Percentiles rank a stretch among this genome's conserved stretches.
phyloP scores from a whole-genome alignment of 2,888 invertebrate species.

The Timema podura region DNA sequence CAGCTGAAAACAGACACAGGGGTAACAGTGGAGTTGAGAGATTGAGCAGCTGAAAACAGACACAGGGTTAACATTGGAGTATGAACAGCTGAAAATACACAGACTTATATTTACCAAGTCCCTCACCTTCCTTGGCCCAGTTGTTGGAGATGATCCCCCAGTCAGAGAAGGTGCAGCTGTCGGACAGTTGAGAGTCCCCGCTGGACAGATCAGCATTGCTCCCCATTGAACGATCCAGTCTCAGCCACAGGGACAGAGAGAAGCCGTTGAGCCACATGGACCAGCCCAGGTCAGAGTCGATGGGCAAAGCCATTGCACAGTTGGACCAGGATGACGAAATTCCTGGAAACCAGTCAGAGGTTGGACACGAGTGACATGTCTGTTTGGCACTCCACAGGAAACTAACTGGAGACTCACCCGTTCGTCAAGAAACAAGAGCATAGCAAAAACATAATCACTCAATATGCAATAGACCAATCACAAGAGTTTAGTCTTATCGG shows the following conservation, averaged over 20 bases:
- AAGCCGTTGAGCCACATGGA: slow-evolving; percentile 59
- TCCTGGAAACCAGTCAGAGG: slow-evolving; percentile 37
- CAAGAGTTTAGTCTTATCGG: no score
- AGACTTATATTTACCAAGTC: background rate
- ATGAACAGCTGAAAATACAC: background rate
- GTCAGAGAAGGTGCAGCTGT: slow-evolving; percentile 43
- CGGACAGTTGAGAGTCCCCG: slow-evolving; percentile 24
- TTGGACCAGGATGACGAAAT: slow-evolving; percentile 44
- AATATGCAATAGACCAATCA: no score
- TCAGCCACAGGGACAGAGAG: slow-evolving; percentile 55
- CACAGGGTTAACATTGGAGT: no score
- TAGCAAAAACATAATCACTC: no score
- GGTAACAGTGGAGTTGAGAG: no score
- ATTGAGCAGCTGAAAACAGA: no score
- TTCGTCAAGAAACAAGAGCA: no score
- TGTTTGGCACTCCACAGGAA: no score
- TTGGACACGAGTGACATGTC: no score
- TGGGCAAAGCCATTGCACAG: slow-evolving; percentile 43
- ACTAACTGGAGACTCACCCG: no score
- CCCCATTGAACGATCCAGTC: slow-evolving; percentile 43
- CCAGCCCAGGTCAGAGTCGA: slow-evolving; percentile 52
- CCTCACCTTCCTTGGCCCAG: slow-evolving; percentile 19
- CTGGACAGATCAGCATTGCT: background rate
- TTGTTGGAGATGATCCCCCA: slow-evolving; percentile 39
- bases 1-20: no score